Evolutionary conservation across 2,797 vertebrate species (phyloP).

Genomic region (Anolis apletophallus): DNA sequence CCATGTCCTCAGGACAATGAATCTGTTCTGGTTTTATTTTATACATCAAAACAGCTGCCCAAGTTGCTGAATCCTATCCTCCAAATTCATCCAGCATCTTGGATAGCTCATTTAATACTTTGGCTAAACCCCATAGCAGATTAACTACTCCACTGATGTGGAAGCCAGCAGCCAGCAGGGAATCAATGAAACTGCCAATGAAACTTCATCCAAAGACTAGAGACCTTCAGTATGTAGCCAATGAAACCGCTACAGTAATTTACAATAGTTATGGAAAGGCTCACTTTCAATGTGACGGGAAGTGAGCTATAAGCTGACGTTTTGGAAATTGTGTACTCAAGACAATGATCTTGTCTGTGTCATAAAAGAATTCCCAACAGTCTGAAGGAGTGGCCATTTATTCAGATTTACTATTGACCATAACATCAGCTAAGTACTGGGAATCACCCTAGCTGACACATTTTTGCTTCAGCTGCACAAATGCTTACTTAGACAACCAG

Average conservation of each 20-base stretch:
- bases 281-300: not conserved
- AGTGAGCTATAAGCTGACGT: not conserved
- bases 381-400: constrained; percentile 48
- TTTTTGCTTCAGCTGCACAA: constrained; percentile 15
- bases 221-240: constrained; percentile 27
- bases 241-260: constrained; percentile 41
- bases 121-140: no score
- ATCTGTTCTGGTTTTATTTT: no score
- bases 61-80: no score
- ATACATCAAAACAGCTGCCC: no score
- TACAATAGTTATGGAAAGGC: constrained; percentile 9
- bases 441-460: not conserved
- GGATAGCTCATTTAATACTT: no score
- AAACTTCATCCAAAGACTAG: constrained; percentile 41
- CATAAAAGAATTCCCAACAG: constrained; percentile 40
- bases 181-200: not conserved
- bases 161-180: no score
- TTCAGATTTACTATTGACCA: constrained; percentile 35
- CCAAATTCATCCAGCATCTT: no score
- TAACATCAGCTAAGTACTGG: constrained; percentile 10
- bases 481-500: not conserved
- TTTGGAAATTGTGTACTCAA: constrained; percentile 28
- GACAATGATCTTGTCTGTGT: constrained; percentile 36
- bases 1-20: no score
- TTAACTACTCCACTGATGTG: no score